Conservation (phyloP, 92 coral and sea anemone genomes). For the Umimayanthus chanpuru region DNA sequence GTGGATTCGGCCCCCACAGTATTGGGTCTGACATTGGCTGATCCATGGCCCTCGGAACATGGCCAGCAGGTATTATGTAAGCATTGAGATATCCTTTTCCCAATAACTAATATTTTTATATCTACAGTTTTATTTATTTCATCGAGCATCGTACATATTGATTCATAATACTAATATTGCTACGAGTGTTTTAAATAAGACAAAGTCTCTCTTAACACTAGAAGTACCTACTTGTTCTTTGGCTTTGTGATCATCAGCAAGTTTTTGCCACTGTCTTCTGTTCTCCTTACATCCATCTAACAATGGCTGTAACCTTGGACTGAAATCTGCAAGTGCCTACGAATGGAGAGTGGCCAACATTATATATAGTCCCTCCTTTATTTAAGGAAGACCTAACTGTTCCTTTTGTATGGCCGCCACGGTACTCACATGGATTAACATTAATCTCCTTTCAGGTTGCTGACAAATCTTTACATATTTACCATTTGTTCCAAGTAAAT, state of each 20-base stretch:
- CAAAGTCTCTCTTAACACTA: neutral
- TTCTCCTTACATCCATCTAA: slow-evolving; percentile 89
- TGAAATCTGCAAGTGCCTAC: slow-evolving; percentile 88
- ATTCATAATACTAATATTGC: neutral
- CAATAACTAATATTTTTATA: too few species aligned
- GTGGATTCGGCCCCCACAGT: too few species aligned
- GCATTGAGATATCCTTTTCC: neutral
- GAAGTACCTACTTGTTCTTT: slow-evolving; percentile 59
- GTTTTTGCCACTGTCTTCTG: slow-evolving; percentile 93
- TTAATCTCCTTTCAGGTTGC: too few species aligned
- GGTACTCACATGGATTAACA: too few species aligned
- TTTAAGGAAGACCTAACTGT: neutral
- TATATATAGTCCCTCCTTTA: too few species aligned
- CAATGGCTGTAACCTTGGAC: slow-evolving; percentile 65
- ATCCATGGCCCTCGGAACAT: too few species aligned
- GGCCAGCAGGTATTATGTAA: too few species aligned
- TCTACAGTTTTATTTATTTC: neutral
- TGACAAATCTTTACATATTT: too few species aligned
- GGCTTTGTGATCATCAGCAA: slow-evolving; percentile 89
- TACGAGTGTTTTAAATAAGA: neutral
- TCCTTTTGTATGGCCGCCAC: too few species aligned
- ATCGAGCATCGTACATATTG: neutral
- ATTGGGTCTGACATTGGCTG: too few species aligned
- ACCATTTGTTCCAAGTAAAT: too few species aligned
- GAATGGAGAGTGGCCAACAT: neutral